A percentile compares a stretch with the other conserved stretches of the same genome.
Evolutionary conservation across 1,140 invertebrate genomes (phyloP).

Genomic region (Lasioglossum albipes): DNA sequence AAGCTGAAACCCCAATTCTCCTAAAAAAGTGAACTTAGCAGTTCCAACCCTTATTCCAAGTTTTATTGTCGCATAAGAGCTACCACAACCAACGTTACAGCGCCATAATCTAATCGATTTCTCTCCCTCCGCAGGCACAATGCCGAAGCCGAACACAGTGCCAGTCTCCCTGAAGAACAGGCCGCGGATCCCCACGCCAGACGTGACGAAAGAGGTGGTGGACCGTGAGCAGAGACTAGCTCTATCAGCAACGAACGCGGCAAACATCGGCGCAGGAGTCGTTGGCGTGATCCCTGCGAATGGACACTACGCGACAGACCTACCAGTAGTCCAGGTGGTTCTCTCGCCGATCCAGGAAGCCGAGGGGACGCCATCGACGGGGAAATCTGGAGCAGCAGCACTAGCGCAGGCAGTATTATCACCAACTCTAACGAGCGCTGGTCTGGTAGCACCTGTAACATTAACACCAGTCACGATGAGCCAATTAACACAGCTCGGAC

Average conservation of each 20-base stretch:
- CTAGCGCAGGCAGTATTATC: conserved; percentile 86
- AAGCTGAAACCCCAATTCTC: too few species aligned
- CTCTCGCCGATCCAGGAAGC: conserved; percentile 87
- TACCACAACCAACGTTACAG: too few species aligned
- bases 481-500: conserved; percentile 73
- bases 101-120: conserved; percentile 11
- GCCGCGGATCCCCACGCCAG: conserved; percentile 91
- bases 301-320: conserved; percentile 82
- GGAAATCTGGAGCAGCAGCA: conserved; percentile 85
- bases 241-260: conserved; percentile 78
- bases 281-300: conserved; percentile 82
- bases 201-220: conserved; percentile 88
- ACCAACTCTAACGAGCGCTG: conserved; percentile 81
- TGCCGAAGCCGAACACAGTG: conserved; percentile 84
- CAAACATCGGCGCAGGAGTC: conserved; percentile 82
- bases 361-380: conserved; percentile 85
- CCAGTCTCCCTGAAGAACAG: conserved; percentile 86
- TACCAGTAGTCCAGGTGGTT: conserved; percentile 88
- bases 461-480: conserved; percentile 80
- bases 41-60: too few species aligned
- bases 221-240: conserved; percentile 85
- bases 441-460: conserved; percentile 82
- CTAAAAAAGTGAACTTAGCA: too few species aligned
- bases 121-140: conserved; percentile 77
- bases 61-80: too few species aligned